A percentile compares a stretch with the other conserved stretches of the same genome.
Conservation (phyloP, 2,797 vertebrate genomes). For the Cossypha heuglini region DNA sequence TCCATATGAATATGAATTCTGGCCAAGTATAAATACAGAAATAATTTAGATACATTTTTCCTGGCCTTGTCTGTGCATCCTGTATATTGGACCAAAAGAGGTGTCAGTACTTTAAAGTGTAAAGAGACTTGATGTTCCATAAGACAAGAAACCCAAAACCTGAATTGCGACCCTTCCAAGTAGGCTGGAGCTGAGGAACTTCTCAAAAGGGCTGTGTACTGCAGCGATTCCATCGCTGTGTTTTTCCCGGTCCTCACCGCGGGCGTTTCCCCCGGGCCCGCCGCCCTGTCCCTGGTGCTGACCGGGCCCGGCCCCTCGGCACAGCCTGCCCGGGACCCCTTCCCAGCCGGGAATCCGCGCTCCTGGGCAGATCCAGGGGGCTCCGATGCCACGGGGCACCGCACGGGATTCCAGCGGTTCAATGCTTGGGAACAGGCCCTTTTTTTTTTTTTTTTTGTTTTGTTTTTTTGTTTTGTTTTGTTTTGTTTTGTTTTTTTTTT, state of each 20-base stretch:
- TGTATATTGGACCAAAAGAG: background rate
- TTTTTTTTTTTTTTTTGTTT: too few species aligned
- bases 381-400: background rate
- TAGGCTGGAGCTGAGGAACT: fast-evolving
- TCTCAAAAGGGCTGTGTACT: fast-evolving
- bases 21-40: background rate
- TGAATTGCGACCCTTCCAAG: background rate
- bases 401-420: too few species aligned
- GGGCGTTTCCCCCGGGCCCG: background rate
- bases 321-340: background rate
- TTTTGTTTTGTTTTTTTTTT: too few species aligned
- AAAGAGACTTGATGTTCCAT: background rate
- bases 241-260: background rate
- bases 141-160: background rate
- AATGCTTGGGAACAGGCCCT: background rate
- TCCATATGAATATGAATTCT: background rate
- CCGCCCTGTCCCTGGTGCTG: slow-evolving; percentile 57
- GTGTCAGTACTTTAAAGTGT: background rate
- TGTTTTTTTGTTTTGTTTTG: too few species aligned
- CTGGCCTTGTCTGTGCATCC: background rate
- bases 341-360: fast-evolving
- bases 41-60: background rate
- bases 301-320: background rate
- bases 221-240: fast-evolving
- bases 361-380: background rate